Evolutionary conservation across 1,140 invertebrate genomes (phyloP), one percentile per base, ranked within the genome.

Genomic region (Diploscapter pachys): DNA sequence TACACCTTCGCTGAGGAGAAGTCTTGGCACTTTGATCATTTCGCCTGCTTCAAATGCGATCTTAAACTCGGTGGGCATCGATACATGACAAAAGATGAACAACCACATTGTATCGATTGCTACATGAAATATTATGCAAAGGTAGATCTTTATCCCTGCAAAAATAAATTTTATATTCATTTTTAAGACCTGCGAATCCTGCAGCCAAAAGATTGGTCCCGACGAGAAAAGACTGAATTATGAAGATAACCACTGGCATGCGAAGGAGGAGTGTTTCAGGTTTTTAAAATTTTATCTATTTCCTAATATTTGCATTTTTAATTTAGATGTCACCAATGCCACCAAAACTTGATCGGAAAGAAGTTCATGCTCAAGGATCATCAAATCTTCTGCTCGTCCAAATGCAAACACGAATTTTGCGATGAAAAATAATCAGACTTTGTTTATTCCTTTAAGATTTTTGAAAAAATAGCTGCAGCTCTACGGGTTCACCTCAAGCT

Each of bases 11-110:
- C 92, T 3, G 92, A 93, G 83, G 91, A 90, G 2, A 89, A 90
- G 70, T 91, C 90, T 48, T 93, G 92, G 84, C 93, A 94, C 82
- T 89, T 93, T n/a, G 91, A 92, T 80, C 93, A 93, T 85, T 93
- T 93, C 84, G 93, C 92, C 81, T 93, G 92, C 82, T 92, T 91
- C 86, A 90, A 92, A 75, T 94, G 92, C 83, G 92, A 93, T 82
- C 88, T 89, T 9, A 91, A 92, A 2, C 87, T 93, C 62, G 93
- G 91, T 63, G 92, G 92, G 0, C 89, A 91, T 82, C 90, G 92
- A 79, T 93, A 93, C 84, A 90, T 92, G 56, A 90, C 91, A 5
- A 89, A 90, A 75, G 91, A 91, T 62, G 90, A 91, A 67, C 88
- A 91, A 80, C 92, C 92, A 1, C 87, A 92, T 65, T 93, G 93